These are phyloP conservation scores for Trematomus loennbergii DNA, from an alignment of 2,113 vertebrate species.

Conservation along the genomic window DNA sequence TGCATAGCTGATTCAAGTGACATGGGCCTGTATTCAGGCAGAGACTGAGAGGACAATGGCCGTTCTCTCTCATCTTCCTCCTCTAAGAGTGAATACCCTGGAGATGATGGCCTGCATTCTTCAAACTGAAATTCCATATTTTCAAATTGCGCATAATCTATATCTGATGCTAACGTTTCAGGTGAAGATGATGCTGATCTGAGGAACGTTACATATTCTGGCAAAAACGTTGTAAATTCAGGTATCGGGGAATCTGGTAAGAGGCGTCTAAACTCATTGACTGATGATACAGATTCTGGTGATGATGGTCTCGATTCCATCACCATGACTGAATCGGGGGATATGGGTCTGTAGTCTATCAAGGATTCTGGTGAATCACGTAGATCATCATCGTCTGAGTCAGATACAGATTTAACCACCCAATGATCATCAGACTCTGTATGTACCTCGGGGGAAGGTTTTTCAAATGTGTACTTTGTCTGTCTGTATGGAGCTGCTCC, in stretches of 20 bases:
- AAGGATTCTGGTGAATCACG: slow-evolving; percentile 41
- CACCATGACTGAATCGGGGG: slow-evolving; percentile 24
- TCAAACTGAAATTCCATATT: slow-evolving; percentile 11
- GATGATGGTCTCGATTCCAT: slow-evolving; percentile 53
- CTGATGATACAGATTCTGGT: slow-evolving; percentile 65
- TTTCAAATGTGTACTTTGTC: slow-evolving; percentile 38
- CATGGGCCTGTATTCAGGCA: slow-evolving; percentile 56
- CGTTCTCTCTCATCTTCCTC: slow-evolving; percentile 19
- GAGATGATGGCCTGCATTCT: slow-evolving; percentile 48
- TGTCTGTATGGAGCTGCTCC: slow-evolving; percentile 32
- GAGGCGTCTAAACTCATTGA: slow-evolving; percentile 58
- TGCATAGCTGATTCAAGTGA: slow-evolving; percentile 27
- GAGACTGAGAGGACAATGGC: slow-evolving; percentile 42
- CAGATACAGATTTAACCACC: slow-evolving; percentile 15
- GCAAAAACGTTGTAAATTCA: slow-evolving; percentile 38
- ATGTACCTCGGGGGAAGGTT: not conserved
- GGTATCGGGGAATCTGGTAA: slow-evolving; percentile 72
- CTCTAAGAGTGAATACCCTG: slow-evolving; percentile 33
- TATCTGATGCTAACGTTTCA: slow-evolving; percentile 33
- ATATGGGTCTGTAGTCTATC: slow-evolving; percentile 27
- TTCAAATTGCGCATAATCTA: slow-evolving; percentile 20
- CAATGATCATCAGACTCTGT: slow-evolving; percentile 8
- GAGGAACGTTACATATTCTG: slow-evolving; percentile 29
- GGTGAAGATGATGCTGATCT: slow-evolving; percentile 48
- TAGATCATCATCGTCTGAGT: not conserved